Base-by-base conservation (phyloP, 2,797 vertebrate genomes). In the Pelodytes ibericus region DNA sequence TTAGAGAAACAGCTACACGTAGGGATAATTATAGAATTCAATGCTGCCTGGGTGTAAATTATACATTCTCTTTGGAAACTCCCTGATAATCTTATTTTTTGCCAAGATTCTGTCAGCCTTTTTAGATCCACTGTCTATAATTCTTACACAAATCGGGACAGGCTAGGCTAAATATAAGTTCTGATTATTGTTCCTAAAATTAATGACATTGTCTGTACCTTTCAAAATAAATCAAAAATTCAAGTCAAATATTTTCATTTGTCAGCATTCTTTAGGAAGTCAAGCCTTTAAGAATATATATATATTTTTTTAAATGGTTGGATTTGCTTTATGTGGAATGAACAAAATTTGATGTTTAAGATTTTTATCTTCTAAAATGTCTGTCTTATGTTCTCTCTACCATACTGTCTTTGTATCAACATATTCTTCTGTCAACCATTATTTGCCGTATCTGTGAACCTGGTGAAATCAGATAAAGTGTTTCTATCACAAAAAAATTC, bases 21-120 rank as follows among this genome's bases (percentile, higher is more conserved):
- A 58, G 65, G 79, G 77, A 81, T 88, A 69, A 86, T 84, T 82
- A 77, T 64, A 81, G 30, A 62, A 72, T 80, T 69, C 30, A 0
- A 0, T 8, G 82, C 79, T 63, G 81, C 33, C 72, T 18, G 73
- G 63, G 3, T 20, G 36, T 69, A 33, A 72, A 74, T 77, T 61
- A 59, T 29, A 63, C n/a, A 73, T 30, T 27, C 53, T 0, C 75
- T 82, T 83, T 18, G 85, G 80, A 82, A 72, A 77, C 0, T 44
- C 77, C 33, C 80, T 72, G 2, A 27, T 33, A 31, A 73, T 70
- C 72, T 75, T 79, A 70, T 29, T 39, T 29, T 56, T 71, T 25
- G 62, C 71, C 72, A 83, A 74, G 51, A 66, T 72, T 80, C 77
- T 39, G n/a, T 72, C 31, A 71, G 80, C 79, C 47, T 82, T 83